Evolutionary conservation across 2,797 vertebrate species (phyloP).

Genomic region (Sus cebifrons): DNA sequence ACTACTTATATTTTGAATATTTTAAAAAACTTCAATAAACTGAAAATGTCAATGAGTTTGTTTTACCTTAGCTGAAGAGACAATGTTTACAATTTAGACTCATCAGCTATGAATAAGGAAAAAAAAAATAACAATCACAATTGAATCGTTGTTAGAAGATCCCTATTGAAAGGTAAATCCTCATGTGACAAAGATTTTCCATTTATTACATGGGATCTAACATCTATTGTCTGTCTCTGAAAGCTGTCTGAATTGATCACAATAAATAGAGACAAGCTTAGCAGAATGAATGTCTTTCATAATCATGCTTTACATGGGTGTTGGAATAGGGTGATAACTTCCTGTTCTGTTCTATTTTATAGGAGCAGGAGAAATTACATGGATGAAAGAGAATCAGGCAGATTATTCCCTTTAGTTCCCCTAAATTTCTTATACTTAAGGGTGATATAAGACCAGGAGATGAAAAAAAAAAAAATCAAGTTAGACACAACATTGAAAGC

Average conservation of each 20-base stretch:
- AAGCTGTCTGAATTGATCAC: constrained; percentile 69
- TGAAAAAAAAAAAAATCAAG: constrained; percentile 48
- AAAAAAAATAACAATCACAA: neutral
- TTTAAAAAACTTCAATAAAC: neutral
- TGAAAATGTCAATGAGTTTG: neutral
- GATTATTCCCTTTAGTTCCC: constrained; percentile 51
- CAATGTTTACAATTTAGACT: neutral
- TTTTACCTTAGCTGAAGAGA: neutral
- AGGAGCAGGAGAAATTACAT: constrained; percentile 47
- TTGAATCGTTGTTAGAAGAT: constrained; percentile 9
- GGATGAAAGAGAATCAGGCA: constrained; percentile 59
- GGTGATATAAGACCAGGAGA: constrained; percentile 10
- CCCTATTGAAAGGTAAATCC: neutral
- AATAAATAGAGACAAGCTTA: neutral
- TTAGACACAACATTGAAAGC: constrained; percentile 55
- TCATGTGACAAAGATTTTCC: neutral
- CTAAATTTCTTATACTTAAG: constrained; percentile 61
- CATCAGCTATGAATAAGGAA: neutral
- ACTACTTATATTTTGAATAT: neutral
- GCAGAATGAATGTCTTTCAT: constrained; percentile 41
- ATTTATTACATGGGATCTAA: neutral
- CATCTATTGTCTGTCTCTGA: neutral
- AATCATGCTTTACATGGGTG: constrained; percentile 28
- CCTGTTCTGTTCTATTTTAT: constrained; percentile 63
- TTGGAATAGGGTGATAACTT: constrained; percentile 24